Evolutionary conservation across 2,888 invertebrate genomes (phyloP), one percentile per base, ranked within the genome.

Genomic region (Eutolmus rufibarbis): DNA sequence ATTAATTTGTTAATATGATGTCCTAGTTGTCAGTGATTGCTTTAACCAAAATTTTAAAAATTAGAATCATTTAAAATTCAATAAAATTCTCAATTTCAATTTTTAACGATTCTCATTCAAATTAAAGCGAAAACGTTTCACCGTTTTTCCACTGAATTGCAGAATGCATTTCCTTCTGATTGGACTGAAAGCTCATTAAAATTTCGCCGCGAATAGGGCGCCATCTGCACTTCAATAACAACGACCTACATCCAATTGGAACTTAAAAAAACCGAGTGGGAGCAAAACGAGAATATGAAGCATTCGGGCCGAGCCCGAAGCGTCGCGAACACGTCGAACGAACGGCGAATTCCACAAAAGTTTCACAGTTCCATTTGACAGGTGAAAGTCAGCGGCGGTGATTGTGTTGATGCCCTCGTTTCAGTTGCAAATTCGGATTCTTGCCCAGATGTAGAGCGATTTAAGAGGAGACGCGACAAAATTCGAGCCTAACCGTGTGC

Each of bases 301-400:
- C 8, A 19, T 66, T 66, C 66, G 56, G 19, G 8, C n/a, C 19
- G 56, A 56, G 2, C 3, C 43, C 43, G 43, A 46, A 14, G 2
- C 4, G 8, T 1, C 3, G 2, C 43, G 43, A 46, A 8, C 43
- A 9, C n/a, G 23, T 1, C 12, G 57, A 57, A 66, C 7, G n/a
- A 19, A n/a, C 51, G 51, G 19, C 66, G 66, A 66, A 28, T 66
- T 66, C 66, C 40, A 43, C 79, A 23, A 19, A 78, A 46, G 46
- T 19, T 56, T 81, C 23, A 56, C 81, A 81, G 81, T 81, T 56
- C 51, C n/a, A 56, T 81, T 31, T 81, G 81, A 56, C 81, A 81
- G 56, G 81, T 81, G 81, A 81, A 81, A 81, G 79, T 23, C 23
- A 7, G 5, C 16, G 81, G 28, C 28, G 76, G 43, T 23, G 78